Evolutionary conservation across 2,797 vertebrate genomes (phyloP).

Genomic region (Microhierax caerulescens): DNA sequence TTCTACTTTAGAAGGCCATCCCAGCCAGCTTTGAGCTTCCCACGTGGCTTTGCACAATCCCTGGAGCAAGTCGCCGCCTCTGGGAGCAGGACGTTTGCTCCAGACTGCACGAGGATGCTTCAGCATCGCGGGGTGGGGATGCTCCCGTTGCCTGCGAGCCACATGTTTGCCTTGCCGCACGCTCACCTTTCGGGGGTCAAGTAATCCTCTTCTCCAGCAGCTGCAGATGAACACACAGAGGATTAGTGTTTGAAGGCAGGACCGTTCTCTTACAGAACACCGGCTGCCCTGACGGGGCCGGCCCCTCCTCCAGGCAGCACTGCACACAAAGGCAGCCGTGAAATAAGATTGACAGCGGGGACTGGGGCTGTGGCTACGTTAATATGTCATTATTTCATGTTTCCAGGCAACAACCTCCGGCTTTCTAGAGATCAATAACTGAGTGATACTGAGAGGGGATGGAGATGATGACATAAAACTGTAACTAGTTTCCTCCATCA

Average conservation of each 20-base stretch:
- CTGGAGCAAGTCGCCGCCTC: background rate
- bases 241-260: background rate
- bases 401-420: background rate
- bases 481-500: background rate
- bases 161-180: accelerated
- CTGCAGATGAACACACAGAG: constrained; percentile 62
- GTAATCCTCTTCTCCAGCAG: constrained; percentile 21
- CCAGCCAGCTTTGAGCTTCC: background rate
- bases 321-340: background rate
- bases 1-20: background rate
- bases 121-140: background rate
- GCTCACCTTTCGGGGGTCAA: constrained; percentile 63
- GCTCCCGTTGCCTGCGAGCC: accelerated
- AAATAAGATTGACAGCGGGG: background rate
- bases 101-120: accelerated
- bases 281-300: background rate
- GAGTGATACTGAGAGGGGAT: background rate
- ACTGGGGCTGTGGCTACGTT: background rate
- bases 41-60: background rate
- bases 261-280: background rate
- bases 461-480: background rate
- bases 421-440: background rate
- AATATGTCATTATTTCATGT: background rate
- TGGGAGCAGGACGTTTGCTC: background rate
- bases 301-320: background rate